Conservation (phyloP, 2,797 vertebrate species). For the Allobates femoralis region DNA sequence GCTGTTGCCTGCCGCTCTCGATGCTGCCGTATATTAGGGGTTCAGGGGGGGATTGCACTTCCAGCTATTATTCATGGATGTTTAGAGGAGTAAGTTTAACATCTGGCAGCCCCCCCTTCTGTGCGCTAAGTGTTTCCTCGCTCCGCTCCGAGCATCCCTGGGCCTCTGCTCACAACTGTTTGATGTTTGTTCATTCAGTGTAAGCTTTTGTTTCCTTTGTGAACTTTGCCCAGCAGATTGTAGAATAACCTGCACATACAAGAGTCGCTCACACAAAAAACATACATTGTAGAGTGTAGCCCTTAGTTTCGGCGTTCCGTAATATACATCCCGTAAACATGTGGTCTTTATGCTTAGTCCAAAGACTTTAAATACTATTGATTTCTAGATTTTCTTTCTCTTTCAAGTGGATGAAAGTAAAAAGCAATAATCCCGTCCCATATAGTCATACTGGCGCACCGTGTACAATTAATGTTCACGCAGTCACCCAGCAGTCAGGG, state of each 20-base stretch:
- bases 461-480: neutral
- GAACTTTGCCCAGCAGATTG: neutral
- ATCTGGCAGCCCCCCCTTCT: neutral
- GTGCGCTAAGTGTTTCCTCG: neutral
- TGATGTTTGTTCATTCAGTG: neutral
- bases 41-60: neutral
- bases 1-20: neutral
- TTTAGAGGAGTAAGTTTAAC: constrained; percentile 2
- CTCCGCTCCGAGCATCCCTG: neutral
- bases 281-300: neutral
- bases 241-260: neutral
- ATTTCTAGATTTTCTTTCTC: neutral
- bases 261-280: neutral
- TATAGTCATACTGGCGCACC: neutral
- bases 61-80: constrained; percentile 15
- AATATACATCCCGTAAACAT: neutral
- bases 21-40: neutral
- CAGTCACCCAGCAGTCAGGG: neutral
- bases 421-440: neutral
- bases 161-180: constrained; percentile 20
- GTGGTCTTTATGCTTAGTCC: neutral
- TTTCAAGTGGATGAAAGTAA: neutral
- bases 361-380: neutral
- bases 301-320: neutral
- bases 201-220: constrained; percentile 8